A percentile compares a stretch with the other conserved stretches of the same genome.
Evolutionary conservation across 1,140 invertebrate genomes (phyloP).

Genomic region (Micrasema longulum): DNA sequence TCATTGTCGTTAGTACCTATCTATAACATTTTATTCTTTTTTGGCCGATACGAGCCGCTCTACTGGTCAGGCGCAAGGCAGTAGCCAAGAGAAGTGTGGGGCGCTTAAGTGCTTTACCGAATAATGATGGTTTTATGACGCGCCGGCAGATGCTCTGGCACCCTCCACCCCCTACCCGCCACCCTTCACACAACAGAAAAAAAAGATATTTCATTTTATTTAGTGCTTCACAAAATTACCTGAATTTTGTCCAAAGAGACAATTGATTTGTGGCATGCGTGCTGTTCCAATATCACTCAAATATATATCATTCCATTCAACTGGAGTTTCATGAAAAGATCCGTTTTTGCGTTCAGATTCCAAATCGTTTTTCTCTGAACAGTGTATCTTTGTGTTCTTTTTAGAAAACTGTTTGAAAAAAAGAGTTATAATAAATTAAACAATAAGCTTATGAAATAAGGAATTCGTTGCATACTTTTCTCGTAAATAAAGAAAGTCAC

Average conservation of each 20-base stretch:
- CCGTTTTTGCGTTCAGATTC: no score
- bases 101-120: conserved; percentile 45
- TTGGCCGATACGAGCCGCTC: conserved; percentile 8
- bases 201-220: conserved; percentile 47
- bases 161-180: conserved; percentile 5
- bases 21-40: no score
- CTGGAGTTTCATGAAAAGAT: no score
- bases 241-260: conserved; percentile 41
- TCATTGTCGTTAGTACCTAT: no score
- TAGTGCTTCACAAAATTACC: conserved; percentile 46
- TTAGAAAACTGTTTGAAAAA: no score
- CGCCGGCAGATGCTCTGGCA: conserved; percentile 46
- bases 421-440: no score
- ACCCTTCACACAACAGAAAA: conserved; percentile 25
- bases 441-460: no score
- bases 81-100: conserved; percentile 22
- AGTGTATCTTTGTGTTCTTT: no score
- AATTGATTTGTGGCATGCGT: conserved; percentile 44
- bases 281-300: conserved; percentile 30
- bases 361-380: no score
- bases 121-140: conserved; percentile 54
- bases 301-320: not conserved
- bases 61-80: conserved; percentile 28
- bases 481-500: no score
- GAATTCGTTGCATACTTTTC: no score